A percentile compares a stretch with the other conserved stretches of the same genome.
Conservation (phyloP, 1,140 invertebrate genomes). For the Cepaea nemoralis region DNA sequence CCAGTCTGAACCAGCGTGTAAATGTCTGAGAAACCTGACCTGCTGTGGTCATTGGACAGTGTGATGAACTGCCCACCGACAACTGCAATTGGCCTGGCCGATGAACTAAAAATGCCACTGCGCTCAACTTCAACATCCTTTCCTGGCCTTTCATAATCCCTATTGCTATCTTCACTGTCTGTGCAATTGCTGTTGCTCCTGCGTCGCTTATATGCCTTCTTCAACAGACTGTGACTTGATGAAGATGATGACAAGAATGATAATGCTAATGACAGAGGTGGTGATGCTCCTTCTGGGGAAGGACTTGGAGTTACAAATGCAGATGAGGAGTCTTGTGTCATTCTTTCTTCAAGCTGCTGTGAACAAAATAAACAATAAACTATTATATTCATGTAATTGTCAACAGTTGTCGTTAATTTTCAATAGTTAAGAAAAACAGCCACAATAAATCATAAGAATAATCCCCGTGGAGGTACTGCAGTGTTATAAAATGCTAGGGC, state of each 20-base stretch:
- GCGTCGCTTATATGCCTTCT: conserved; percentile 3
- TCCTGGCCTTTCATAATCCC: neutral
- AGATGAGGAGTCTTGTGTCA: conserved; percentile 35
- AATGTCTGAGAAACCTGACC: neutral
- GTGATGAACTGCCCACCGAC: neutral
- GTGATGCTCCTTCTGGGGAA: conserved; percentile 24
- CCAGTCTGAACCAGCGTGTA: neutral
- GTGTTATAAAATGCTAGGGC: too few relatives aligned
- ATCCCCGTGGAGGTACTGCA: too few relatives aligned
- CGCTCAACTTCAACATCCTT: neutral
- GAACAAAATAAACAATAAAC: neutral
- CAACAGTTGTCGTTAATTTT: too few relatives aligned
- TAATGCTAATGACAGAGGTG: neutral
- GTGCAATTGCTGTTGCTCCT: conserved; percentile 3
- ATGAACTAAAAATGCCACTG: neutral
- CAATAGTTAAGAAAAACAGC: too few relatives aligned
- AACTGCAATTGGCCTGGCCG: neutral
- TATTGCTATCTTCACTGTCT: conserved; percentile 7
- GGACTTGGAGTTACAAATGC: conserved; percentile 40
- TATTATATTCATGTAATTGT: neutral
- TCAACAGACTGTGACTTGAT: neutral
- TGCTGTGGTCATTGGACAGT: neutral
- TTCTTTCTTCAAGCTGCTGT: conserved; percentile 35
- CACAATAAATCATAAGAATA: too few relatives aligned
- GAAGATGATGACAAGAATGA: neutral